Conservation (phyloP, 2,113 vertebrate species). For the Boleophthalmus pectinirostris region DNA sequence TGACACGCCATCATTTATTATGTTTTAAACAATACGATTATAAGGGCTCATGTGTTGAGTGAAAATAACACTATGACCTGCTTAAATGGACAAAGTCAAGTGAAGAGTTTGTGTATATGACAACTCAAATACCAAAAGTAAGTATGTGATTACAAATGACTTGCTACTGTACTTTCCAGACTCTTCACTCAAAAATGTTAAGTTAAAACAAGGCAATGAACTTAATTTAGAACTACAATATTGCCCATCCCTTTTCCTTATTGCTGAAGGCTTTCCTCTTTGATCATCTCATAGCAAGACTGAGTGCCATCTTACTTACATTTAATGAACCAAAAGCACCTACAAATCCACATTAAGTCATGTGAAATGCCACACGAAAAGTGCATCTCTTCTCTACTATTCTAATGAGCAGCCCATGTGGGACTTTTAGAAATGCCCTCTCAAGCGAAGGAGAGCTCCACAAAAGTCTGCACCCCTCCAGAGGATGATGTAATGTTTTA, state of each 20-base stretch:
- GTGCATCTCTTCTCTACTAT: not conserved
- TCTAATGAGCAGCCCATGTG: slow-evolving; percentile 17
- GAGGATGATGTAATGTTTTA: slow-evolving; percentile 71
- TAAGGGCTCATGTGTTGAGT: not conserved
- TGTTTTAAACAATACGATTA: slow-evolving; percentile 4
- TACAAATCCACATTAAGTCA: not conserved
- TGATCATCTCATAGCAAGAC: not conserved
- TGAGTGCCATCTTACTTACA: not conserved
- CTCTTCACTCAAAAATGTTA: not conserved
- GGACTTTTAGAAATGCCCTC: slow-evolving; percentile 25
- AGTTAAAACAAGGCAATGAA: not conserved
- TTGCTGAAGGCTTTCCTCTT: not conserved
- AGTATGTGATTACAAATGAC: no score
- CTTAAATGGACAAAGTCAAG: not conserved
- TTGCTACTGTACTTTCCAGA: no score
- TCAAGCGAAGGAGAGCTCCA: slow-evolving; percentile 33
- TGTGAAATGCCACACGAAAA: not conserved
- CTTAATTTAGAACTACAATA: not conserved
- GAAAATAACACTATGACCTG: not conserved
- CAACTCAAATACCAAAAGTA: not conserved
- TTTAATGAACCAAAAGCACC: not conserved
- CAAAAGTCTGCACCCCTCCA: slow-evolving; percentile 56
- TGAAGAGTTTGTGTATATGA: not conserved
- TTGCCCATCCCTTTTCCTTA: not conserved
- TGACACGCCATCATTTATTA: slow-evolving; percentile 1